Percentiles rank a stretch among this genome's conserved stretches.
Conservation (phyloP, 2,888 invertebrate genomes). For the Eilema caniola region DNA sequence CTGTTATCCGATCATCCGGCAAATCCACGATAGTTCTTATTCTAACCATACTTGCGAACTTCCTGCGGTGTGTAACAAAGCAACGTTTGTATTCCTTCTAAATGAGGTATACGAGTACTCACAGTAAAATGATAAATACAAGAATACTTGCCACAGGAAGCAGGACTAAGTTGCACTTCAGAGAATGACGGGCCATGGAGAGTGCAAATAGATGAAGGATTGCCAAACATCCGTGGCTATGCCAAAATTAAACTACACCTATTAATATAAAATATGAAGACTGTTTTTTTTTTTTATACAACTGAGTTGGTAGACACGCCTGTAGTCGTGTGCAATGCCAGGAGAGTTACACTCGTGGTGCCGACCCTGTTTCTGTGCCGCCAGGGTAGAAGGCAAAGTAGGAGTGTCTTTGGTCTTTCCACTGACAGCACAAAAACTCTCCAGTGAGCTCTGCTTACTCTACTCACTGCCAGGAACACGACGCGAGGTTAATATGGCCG, state of each 20-base stretch:
- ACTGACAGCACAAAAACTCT: too few relatives aligned
- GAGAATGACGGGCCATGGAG: conserved; percentile 32
- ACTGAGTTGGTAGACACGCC: too few relatives aligned
- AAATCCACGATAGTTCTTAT: not conserved
- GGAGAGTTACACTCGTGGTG: too few relatives aligned
- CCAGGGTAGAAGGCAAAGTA: too few relatives aligned
- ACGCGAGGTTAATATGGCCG: too few relatives aligned
- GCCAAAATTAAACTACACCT: conserved; percentile 7
- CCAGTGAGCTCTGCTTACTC: too few relatives aligned
- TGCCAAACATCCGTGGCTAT: conserved; percentile 13
- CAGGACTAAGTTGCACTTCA: conserved; percentile 59
- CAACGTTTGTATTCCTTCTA: conserved; percentile 31
- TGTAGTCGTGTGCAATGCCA: too few relatives aligned
- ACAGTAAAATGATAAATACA: conserved; percentile 40
- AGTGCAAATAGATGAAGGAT: conserved; percentile 8
- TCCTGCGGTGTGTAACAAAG: conserved; percentile 43
- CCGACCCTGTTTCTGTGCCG: too few relatives aligned
- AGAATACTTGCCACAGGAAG: conserved; percentile 49
- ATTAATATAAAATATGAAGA: too few relatives aligned
- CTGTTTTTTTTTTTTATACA: too few relatives aligned
- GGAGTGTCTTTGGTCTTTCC: too few relatives aligned
- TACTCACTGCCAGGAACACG: too few relatives aligned
- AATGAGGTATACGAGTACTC: conserved; percentile 21
- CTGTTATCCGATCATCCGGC: not conserved
- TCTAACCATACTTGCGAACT: conserved; percentile 35